Percentiles rank a stretch among this genome's conserved stretches.
phyloP scores from a whole-genome alignment of 2,113 vertebrate species.

The Hippopotamus amphibius region DNA sequence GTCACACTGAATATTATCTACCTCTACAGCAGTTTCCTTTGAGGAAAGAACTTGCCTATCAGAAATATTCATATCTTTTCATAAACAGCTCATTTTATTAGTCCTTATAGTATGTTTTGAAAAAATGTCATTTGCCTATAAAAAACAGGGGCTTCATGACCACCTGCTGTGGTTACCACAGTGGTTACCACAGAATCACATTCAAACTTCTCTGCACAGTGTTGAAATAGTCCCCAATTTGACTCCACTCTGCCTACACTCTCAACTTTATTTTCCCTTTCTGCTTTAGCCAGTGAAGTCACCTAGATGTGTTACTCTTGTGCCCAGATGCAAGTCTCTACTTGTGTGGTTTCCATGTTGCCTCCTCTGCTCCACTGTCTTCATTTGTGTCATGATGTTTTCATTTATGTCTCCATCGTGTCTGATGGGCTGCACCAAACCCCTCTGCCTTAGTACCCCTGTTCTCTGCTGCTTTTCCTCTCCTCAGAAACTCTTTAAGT shows the following conservation, averaged over 20 bases:
- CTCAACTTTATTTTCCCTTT: too few relatives aligned
- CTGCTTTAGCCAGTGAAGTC: background rate
- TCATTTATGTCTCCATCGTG: background rate
- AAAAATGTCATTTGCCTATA: background rate
- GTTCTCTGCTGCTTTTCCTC: background rate
- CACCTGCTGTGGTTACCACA: background rate
- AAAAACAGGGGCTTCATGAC: background rate
- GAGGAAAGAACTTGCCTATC: background rate
- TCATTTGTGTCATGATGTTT: background rate
- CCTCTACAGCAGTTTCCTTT: background rate
- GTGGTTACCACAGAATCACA: background rate
- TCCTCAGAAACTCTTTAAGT: background rate
- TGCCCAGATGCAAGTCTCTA: background rate
- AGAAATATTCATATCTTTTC: background rate
- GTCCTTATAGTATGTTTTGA: background rate
- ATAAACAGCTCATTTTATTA: background rate
- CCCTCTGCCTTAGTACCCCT: background rate
- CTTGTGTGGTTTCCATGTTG: background rate
- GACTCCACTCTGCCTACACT: background rate
- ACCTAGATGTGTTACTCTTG: fast-evolving
- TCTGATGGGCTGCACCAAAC: background rate
- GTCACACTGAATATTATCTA: background rate
- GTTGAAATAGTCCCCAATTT: background rate
- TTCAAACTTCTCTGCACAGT: background rate
- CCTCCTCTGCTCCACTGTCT: background rate